A percentile compares a stretch with the other conserved stretches of the same genome.
phyloP scores from a whole-genome alignment of 2,888 invertebrate species.

The Byasa hedistus region DNA sequence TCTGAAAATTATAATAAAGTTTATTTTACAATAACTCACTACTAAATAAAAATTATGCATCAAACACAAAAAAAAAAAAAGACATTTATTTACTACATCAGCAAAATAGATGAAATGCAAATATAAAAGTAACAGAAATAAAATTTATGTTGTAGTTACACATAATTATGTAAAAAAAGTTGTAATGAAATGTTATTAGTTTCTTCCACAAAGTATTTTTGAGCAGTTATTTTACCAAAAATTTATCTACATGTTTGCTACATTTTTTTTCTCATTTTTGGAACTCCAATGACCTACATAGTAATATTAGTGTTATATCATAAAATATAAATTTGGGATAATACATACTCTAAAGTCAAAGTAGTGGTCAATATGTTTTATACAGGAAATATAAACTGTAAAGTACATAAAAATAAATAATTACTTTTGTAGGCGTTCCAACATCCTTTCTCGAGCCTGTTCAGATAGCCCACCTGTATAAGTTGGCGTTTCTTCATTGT shows the following conservation, averaged over 20 bases:
- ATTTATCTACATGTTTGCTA: no score
- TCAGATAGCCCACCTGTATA: constrained; percentile 95
- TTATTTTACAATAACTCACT: not conserved
- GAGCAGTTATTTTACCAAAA: no score
- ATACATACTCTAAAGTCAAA: no score
- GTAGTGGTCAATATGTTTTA: no score
- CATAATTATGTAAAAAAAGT: no score
- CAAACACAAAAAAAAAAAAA: not conserved
- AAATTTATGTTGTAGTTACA: no score
- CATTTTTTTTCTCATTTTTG: no score
- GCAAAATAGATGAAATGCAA: not conserved
- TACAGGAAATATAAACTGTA: not conserved
- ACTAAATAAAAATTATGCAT: not conserved
- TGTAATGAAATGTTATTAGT: no score
- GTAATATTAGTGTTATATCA: no score
- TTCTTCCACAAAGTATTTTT: no score
- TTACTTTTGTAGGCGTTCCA: constrained; percentile 82
- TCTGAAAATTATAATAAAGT: constrained; percentile 43
- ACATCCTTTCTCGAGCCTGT: constrained; percentile 85
- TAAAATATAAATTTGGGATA: no score
- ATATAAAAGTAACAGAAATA: not conserved
- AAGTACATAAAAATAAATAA: not conserved
- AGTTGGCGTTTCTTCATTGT: constrained; percentile 94
- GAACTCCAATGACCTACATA: no score
- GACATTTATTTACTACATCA: not conserved